Evolutionary conservation across 2,888 invertebrate genomes (phyloP).

Genomic region (Lomographa bimaculata): DNA sequence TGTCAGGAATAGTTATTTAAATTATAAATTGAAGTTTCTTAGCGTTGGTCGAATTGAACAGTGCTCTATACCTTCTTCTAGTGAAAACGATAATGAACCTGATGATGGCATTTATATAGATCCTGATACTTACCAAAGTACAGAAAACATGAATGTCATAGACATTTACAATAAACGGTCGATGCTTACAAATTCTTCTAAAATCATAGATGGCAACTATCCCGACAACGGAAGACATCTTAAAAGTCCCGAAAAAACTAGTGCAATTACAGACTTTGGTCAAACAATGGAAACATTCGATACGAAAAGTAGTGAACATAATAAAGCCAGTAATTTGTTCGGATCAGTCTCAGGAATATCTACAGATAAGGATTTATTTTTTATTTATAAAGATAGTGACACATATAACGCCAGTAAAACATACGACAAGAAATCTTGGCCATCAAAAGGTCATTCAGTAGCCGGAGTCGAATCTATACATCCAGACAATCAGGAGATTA

Average conservation of each 20-base stretch:
- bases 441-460: constrained; percentile 32
- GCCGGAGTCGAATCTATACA: constrained; percentile 35
- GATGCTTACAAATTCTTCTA: constrained; percentile 44
- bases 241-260: constrained; percentile 30
- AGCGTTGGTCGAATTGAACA: constrained; percentile 52
- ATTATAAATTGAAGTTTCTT: constrained; percentile 59
- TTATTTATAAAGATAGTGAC: constrained; percentile 61
- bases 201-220: constrained; percentile 35
- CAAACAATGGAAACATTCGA: constrained; percentile 22
- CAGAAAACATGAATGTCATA: constrained; percentile 39
- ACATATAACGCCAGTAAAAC: constrained; percentile 33
- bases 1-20: constrained; percentile 51
- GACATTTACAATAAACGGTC: constrained; percentile 55
- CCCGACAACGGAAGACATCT: constrained; percentile 9
- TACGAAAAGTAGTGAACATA: constrained; percentile 13
- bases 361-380: constrained; percentile 56
- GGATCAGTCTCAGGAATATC: constrained; percentile 38
- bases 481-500: constrained; percentile 20
- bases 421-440: constrained; percentile 32
- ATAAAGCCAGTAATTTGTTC: constrained; percentile 27
- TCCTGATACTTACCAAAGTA: constrained; percentile 13
- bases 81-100: constrained; percentile 24
- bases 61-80: constrained; percentile 47
- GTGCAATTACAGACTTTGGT: constrained; percentile 31
- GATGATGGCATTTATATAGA: constrained; percentile 17